phyloP scores from a whole-genome alignment of 2,113 vertebrate species.

The Boleophthalmus pectinirostris region DNA sequence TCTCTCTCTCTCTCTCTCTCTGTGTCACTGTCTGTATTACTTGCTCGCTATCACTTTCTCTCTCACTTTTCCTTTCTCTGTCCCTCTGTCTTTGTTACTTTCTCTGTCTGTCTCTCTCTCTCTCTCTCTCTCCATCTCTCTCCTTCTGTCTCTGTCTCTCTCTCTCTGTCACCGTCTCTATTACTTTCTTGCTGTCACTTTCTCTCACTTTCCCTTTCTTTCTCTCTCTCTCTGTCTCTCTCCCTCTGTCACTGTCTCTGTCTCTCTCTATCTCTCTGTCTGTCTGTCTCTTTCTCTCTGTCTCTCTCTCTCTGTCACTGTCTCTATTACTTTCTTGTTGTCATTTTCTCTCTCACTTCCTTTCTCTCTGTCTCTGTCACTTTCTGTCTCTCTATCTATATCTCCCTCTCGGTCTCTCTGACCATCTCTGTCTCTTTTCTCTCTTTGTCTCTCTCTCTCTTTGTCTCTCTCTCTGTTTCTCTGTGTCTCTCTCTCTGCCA shows the following conservation, averaged over 20 bases:
- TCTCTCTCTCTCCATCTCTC: neutral
- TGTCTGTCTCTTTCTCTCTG: too few relatives aligned
- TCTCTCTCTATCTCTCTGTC: neutral
- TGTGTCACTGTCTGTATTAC: too few relatives aligned
- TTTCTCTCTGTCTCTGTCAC: too few relatives aligned
- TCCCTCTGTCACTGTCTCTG: neutral
- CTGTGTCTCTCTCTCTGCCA: neutral
- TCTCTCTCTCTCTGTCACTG: neutral
- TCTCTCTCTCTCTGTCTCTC: neutral
- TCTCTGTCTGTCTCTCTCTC: too few relatives aligned
- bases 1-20: neutral
- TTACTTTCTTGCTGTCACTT: neutral
- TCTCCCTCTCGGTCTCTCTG: neutral
- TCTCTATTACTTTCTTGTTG: neutral
- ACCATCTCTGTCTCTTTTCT: too few relatives aligned
- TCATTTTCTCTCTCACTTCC: neutral
- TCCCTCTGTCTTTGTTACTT: neutral
- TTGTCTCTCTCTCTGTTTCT: neutral
- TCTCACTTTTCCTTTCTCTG: neutral
- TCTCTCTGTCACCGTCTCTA: neutral
- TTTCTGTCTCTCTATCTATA: neutral
- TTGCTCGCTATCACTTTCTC: neutral
- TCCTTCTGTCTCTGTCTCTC: neutral
- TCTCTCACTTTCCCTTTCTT: neutral
- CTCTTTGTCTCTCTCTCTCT: neutral